Evolutionary conservation across 1,140 invertebrate genomes (phyloP).

Genomic region (Drosophila tsacasi): DNA sequence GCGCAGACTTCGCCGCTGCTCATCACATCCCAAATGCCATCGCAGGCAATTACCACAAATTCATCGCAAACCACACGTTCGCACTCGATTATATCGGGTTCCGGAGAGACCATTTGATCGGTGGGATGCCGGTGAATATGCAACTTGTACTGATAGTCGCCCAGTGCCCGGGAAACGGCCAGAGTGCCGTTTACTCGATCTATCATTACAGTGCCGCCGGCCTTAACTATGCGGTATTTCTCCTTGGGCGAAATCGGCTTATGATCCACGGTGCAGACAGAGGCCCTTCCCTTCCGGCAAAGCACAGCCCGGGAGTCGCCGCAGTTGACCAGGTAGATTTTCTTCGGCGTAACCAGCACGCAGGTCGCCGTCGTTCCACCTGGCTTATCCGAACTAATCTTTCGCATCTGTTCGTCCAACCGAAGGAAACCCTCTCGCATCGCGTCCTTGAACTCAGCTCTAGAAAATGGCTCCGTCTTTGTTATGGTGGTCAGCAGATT

Average conservation of each 20-base stretch:
- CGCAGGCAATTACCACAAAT: constrained; percentile 29
- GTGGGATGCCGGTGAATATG: too few relatives aligned
- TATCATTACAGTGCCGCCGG: constrained; percentile 26
- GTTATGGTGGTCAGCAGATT: constrained; percentile 10
- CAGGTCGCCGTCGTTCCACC: constrained; percentile 25
- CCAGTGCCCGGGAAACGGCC: constrained; percentile 30
- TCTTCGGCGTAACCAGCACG: constrained; percentile 11
- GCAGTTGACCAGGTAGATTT: constrained; percentile 29
- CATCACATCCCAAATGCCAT: constrained; percentile 43
- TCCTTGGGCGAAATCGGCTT: constrained; percentile 13
- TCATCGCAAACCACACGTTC: constrained; percentile 9
- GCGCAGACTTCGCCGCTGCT: constrained; percentile 8
- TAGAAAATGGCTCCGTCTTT: background rate
- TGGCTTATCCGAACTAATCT: background rate
- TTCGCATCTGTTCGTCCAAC: constrained; percentile 20
- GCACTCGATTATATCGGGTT: constrained; percentile 22
- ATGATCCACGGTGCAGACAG: constrained; percentile 8
- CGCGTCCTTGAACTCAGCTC: background rate
- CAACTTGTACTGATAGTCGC: constrained; percentile 24
- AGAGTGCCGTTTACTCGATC: constrained; percentile 25
- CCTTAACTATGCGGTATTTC: constrained; percentile 6
- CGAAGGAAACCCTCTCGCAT: constrained; percentile 10
- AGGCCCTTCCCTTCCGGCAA: background rate
- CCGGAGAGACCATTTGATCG: constrained; percentile 24
- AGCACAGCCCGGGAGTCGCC: constrained; percentile 29